These are phyloP conservation scores for Urophycis tenuis DNA, from an alignment of 2,797 vertebrate species.

Conservation along the genomic window DNA sequence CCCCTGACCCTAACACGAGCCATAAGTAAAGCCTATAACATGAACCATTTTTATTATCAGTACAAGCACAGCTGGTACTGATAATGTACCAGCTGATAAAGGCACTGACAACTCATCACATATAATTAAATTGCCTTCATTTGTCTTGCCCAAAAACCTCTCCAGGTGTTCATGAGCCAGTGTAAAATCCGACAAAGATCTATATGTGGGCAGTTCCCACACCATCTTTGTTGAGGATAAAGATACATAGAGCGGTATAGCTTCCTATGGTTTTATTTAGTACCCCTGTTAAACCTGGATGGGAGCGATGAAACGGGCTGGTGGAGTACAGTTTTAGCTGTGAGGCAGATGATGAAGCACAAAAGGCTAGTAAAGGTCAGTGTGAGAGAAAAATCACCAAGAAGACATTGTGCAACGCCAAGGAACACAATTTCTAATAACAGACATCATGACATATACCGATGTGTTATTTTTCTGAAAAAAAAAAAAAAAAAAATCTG, in stretches of 20 bases:
- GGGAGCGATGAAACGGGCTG: not conserved
- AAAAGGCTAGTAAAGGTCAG: not conserved
- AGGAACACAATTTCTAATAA: not conserved
- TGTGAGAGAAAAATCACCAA: not conserved
- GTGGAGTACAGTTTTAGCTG: not conserved
- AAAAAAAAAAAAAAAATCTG: not conserved
- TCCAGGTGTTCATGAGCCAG: not conserved
- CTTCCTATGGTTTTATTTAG: not conserved
- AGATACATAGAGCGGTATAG: not conserved
- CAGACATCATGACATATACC: not conserved
- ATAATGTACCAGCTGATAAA: too few species aligned
- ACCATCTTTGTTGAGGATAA: not conserved
- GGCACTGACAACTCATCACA: not conserved
- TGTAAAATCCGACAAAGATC: not conserved
- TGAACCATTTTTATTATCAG: too few species aligned
- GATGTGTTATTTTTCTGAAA: not conserved
- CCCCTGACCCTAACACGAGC: not conserved
- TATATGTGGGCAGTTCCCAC: not conserved
- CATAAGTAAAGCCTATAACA: too few species aligned
- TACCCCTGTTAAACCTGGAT: not conserved
- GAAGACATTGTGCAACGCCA: conserved; percentile 1
- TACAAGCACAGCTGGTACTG: too few species aligned
- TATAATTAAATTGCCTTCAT: not conserved
- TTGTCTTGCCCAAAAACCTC: not conserved
- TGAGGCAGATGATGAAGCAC: not conserved